Base-by-base conservation (phyloP, 2,113 vertebrate genomes). In the Spheniscus mendiculus region DNA sequence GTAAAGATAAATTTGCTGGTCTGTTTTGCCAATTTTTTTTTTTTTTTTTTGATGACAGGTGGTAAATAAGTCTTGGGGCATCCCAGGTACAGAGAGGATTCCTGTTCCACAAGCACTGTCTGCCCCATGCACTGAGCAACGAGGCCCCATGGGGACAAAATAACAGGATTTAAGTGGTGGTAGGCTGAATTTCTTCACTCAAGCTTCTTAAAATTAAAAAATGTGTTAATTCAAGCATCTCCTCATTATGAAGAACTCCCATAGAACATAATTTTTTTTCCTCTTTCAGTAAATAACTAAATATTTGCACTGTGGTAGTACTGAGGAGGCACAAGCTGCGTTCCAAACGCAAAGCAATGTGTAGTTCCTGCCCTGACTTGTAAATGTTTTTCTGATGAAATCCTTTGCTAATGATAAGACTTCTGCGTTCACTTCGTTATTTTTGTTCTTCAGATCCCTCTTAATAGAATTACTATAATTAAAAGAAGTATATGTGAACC, bases 311-410 rank as follows among this genome's bases (percentile, higher is more conserved):
- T 71, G 80, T 34, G 56, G 52, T 55, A 91, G 44, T 62, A 79
- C 59, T 63, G 86, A 61, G 85, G 79, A 93, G 69, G 69, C 77
- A 79, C 38, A 47, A 83, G 49, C 87, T 90, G 69, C 0, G 73
- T 65, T 95, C 92, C 89, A 92, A 92, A 84, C 2, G 0, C 76
- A 89, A 89, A 89, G 85, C 66, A 92, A 96, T 77, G 83, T 93
- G 87, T 73, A 90, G 80, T 38, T 87, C 92, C 61, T 96, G 95
- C 83, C 92, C 80, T 76, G 77, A 93, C 96, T 97, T 93, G 95
- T 81, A 90, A 63, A 15, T 83, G 76, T 80, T 96, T 94, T 92
- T 95, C 96, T 90, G 90, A 94, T 87, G 72, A 93, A 93, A 92
- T 78, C 90, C 30, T 86, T 71, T 61, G 23, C 55, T 82, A 92